Evolutionary conservation across 2,888 invertebrate species (phyloP).

Genomic region (Habroteleia sp.): DNA sequence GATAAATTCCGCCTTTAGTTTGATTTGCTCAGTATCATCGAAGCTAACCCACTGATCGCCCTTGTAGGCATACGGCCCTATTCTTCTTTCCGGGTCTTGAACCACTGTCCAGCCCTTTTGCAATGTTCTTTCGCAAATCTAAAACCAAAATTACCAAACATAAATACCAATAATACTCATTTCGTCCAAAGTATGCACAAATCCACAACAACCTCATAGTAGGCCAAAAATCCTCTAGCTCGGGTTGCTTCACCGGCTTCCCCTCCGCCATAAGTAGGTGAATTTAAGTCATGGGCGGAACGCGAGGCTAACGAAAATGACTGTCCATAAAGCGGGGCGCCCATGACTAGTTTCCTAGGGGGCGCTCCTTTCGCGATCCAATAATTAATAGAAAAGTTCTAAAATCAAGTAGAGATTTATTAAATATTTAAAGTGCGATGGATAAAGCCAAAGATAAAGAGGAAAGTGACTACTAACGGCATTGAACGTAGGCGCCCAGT

Average conservation of each 20-base stretch:
- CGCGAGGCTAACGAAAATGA: constrained; percentile 90
- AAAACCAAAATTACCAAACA: constrained; percentile 16
- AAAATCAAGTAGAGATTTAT: too few relatives aligned
- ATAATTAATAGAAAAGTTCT: constrained; percentile 94
- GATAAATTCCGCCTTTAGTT: constrained; percentile 91
- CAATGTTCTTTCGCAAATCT: constrained; percentile 91
- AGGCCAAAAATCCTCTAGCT: constrained; percentile 92
- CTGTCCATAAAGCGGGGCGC: constrained; percentile 94
- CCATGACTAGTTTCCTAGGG: constrained; percentile 89
- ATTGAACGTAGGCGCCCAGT: constrained; percentile 85
- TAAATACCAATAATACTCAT: not conserved
- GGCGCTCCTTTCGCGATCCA: constrained; percentile 92
- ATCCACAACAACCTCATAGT: constrained; percentile 87
- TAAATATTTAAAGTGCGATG: too few relatives aligned
- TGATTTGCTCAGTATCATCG: constrained; percentile 92
- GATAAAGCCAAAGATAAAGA: too few relatives aligned
- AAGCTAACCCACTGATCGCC: constrained; percentile 97
- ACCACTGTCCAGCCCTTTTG: constrained; percentile 89
- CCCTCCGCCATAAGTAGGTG: constrained; percentile 91
- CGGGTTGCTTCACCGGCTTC: constrained; percentile 94
- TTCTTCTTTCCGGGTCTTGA: constrained; percentile 89
- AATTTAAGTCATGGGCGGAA: constrained; percentile 85
- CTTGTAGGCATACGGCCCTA: constrained; percentile 92
- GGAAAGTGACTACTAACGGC: constrained; percentile 80
- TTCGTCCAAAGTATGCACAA: too few relatives aligned